Evolutionary conservation across 2,888 invertebrate genomes (phyloP), one percentile per base, ranked within the genome.

Genomic region (Nymphalis polychloros): DNA sequence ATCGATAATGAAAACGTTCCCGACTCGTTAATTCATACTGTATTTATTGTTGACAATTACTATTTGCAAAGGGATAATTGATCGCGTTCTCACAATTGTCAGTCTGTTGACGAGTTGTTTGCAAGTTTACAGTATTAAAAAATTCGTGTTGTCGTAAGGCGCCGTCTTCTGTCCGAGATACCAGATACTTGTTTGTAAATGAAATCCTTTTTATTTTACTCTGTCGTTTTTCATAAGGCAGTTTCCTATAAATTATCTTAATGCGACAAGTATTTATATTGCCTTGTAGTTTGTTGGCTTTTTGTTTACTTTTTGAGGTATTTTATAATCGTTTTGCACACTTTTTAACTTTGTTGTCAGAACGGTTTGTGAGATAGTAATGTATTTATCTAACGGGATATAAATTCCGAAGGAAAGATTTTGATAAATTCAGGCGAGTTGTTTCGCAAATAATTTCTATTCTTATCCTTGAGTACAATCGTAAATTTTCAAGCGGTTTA

Each of bases 21-120:
- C 80, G 73, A 75, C 76, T 80, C 81, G 81, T 89, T 88, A 84
- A 87, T 87, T 87, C 84, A 83, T 86, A 84, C 82, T 85, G 85
- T 88, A 87, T 88, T 88, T 86, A 85, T 84, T 88, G 86, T 88
- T 86, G 87, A 88, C 90, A 87, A 91, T 90, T 89, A 88, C 86
- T 90, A 91, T 90, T 91, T 89, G 84, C 88, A 81, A 72, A 85
- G 82, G 82, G 86, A 90, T 92, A 92, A 92, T 92, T 92, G 91
- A 92, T 88, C 88, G 86, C 80, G 90, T 92, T 92, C 92, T 90
- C 92, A 92, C 92, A 91, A 92, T 90, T 89, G 90, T 92, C 92
- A 89, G 84, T 68, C 72, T 73, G 77, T 79, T 86, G 90, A 90
- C 83, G 88, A 89, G 88, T 82, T 79, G 87, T 81, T 84, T 80